Percentiles rank a stretch among this genome's conserved stretches.
These are phyloP conservation scores for Pandemis cinnamomeana DNA, from an alignment of 2,888 invertebrate species.

Conservation along the genomic window DNA sequence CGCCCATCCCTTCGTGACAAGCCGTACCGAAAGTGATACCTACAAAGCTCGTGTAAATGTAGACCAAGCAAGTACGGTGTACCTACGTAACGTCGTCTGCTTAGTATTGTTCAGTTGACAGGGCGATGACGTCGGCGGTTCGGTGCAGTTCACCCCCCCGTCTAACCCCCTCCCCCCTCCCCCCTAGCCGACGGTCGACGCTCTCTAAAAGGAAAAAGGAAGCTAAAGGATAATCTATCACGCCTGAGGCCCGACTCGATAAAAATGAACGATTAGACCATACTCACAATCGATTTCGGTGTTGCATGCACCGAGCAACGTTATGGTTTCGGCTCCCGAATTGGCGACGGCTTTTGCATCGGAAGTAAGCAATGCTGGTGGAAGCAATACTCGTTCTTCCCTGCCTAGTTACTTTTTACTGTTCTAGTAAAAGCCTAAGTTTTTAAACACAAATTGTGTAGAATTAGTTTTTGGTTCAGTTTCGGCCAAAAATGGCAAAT, in stretches of 20 bases:
- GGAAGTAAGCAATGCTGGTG: neutral
- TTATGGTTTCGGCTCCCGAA: constrained; percentile 31
- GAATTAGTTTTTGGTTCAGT: too few relatives aligned
- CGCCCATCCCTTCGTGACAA: constrained; percentile 52
- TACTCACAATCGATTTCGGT: constrained; percentile 72
- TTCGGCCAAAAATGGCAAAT: too few relatives aligned
- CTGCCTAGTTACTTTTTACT: neutral
- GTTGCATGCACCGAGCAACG: constrained; percentile 50
- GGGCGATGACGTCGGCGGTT: constrained; percentile 81
- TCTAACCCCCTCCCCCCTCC: constrained; percentile 60
- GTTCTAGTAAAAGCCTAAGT: neutral
- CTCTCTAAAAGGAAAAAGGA: constrained; percentile 83
- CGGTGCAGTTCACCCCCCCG: constrained; percentile 62
- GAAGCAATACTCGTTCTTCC: neutral
- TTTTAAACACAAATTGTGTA: neutral
- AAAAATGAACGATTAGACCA: constrained; percentile 82
- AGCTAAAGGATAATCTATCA: constrained; percentile 83
- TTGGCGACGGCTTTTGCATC: neutral
- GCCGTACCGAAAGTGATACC: neutral
- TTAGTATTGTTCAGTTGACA: constrained; percentile 83
- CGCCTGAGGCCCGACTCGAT: constrained; percentile 80
- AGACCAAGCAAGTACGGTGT: constrained; percentile 50
- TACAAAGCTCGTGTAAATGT: neutral
- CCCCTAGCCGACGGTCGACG: constrained; percentile 80
- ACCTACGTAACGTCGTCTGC: constrained; percentile 75